These are phyloP conservation scores for Momotus momota DNA, from an alignment of 2,797 vertebrate species.

Conservation along the genomic window DNA sequence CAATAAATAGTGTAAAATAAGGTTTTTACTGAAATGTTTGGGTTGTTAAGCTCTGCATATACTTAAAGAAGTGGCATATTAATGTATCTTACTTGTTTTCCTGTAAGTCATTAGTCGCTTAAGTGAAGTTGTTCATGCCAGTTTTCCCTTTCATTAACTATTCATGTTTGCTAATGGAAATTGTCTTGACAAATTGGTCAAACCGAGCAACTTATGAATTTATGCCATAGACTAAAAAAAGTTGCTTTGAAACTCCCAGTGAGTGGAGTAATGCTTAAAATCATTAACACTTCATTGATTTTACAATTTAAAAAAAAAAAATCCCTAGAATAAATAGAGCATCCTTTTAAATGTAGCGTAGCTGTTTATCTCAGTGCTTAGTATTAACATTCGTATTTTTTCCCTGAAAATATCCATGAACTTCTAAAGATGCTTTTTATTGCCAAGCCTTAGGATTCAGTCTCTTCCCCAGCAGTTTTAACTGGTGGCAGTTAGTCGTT, in stretches of 20 bases:
- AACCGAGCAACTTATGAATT: constrained; percentile 77
- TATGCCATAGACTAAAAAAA: constrained; percentile 64
- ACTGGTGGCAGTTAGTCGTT: rapidly evolving
- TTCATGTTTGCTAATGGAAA: constrained; percentile 83
- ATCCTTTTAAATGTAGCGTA: constrained; percentile 46
- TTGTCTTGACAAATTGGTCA: constrained; percentile 79
- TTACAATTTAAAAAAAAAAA: constrained; percentile 76
- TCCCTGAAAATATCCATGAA: background rate
- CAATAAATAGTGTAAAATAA: background rate
- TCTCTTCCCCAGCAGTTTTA: background rate
- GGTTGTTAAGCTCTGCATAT: constrained; percentile 16
- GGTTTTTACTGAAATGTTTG: background rate
- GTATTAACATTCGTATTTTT: background rate
- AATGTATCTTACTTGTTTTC: constrained; percentile 70
- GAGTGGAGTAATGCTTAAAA: constrained; percentile 72
- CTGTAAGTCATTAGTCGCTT: constrained; percentile 78
- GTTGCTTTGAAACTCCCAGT: constrained; percentile 68
- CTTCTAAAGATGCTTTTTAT: background rate
- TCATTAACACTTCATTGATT: constrained; percentile 80
- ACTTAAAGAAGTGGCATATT: constrained; percentile 43
- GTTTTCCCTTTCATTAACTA: constrained; percentile 82
- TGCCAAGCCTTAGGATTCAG: background rate
- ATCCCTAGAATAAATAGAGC: constrained; percentile 70
- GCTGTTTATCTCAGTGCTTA: constrained; percentile 37
- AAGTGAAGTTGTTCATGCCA: constrained; percentile 73